phyloP scores from a whole-genome alignment of 2,888 invertebrate species.

The Cartodere bifasciata region DNA sequence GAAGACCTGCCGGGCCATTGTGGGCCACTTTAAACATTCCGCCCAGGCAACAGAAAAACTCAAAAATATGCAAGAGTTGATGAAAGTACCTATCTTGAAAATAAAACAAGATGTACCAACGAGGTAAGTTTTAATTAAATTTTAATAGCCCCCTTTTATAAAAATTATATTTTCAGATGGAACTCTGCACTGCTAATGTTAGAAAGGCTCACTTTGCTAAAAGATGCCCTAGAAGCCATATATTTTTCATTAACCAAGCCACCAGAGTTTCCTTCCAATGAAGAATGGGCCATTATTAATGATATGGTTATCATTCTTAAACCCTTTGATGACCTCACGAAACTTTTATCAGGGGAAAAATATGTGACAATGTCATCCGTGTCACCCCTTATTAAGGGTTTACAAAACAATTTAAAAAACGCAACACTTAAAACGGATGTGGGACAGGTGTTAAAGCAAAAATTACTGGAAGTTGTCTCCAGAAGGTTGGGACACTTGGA shows the following conservation, averaged over 20 bases:
- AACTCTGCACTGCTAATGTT: constrained; percentile 19
- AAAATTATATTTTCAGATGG: too few species aligned
- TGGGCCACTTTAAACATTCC: constrained; percentile 20
- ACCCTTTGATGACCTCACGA: constrained; percentile 17
- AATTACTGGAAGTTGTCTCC: constrained; percentile 7
- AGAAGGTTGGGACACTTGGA: constrained; percentile 9
- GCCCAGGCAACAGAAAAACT: constrained; percentile 15
- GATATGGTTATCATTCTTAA: constrained; percentile 15
- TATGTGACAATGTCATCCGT: constrained; percentile 20
- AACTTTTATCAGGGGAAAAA: constrained; percentile 18
- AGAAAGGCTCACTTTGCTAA: constrained; percentile 16
- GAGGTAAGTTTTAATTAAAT: not conserved
- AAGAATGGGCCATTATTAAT: constrained; percentile 17
- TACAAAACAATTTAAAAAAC: constrained; percentile 15
- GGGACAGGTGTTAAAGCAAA: constrained; percentile 10
- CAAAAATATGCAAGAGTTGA: constrained; percentile 16
- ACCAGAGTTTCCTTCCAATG: constrained; percentile 13
- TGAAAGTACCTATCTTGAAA: constrained; percentile 16
- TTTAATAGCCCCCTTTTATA: constrained; percentile 9
- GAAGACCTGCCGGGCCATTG: constrained; percentile 18
- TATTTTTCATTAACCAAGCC: constrained; percentile 14
- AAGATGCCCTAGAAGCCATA: constrained; percentile 16
- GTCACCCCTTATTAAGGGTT: constrained; percentile 17
- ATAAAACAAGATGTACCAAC: constrained; percentile 21
- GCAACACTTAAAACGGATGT: constrained; percentile 8